phyloP scores from a whole-genome alignment of 1,140 invertebrate genomes.

The Ostrea edulis region DNA sequence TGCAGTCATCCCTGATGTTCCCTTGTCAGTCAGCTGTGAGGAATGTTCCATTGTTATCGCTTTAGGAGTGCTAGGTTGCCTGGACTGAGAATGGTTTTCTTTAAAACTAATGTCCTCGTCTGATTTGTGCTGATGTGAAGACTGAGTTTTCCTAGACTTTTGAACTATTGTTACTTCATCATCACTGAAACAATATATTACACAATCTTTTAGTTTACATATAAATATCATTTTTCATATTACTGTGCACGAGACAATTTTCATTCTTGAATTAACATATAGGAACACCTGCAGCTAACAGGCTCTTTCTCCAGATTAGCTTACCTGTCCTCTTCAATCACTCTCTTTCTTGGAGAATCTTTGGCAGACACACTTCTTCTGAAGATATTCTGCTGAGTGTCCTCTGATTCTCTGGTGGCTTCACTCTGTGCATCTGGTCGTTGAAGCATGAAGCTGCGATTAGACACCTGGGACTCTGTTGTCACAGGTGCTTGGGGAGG shows the following conservation, averaged over 20 bases:
- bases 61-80: background rate
- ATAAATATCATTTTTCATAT: too few relatives aligned
- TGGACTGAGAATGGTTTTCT: background rate
- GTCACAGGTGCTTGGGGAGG: background rate
- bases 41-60: background rate
- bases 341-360: background rate
- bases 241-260: too few relatives aligned
- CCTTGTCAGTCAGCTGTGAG: background rate
- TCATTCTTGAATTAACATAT: too few relatives aligned
- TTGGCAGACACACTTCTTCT: background rate
- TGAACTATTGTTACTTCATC: background rate
- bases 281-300: background rate
- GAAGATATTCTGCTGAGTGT: background rate
- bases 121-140: background rate
- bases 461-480: background rate
- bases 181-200: background rate
- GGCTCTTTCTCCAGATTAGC: background rate
- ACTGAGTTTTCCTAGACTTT: background rate
- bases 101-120: background rate
- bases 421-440: background rate
- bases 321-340: conserved; percentile 28
- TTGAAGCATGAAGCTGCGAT: background rate
- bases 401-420: background rate
- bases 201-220: too few relatives aligned
- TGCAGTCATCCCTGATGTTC: background rate